Evolutionary conservation across 2,113 vertebrate genomes (phyloP).

Genomic region (Lepus americanus): DNA sequence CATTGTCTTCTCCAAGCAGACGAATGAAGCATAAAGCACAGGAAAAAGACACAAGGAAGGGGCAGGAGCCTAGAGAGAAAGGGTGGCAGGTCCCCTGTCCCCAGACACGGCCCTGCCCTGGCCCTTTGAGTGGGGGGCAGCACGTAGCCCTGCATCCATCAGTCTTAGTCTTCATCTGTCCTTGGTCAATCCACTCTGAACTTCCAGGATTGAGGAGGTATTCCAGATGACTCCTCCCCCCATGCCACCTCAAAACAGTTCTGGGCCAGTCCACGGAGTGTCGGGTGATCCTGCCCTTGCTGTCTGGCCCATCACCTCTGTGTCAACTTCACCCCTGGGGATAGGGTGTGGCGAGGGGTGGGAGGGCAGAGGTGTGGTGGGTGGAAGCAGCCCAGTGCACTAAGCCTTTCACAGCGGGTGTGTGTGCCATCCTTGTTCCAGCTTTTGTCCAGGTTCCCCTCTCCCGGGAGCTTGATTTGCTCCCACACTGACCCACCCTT

Average conservation of each 20-base stretch:
- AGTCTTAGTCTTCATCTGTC: background rate
- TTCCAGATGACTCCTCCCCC: background rate
- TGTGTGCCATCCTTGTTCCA: background rate
- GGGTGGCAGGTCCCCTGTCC: too few species aligned
- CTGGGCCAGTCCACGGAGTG: rapidly evolving
- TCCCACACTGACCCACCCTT: background rate
- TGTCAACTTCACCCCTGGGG: too few species aligned
- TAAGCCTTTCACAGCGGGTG: background rate
- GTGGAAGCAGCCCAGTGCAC: too few species aligned
- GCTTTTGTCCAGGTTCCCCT: background rate
- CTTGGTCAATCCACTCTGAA: background rate
- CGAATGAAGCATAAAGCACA: background rate
- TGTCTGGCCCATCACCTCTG: background rate
- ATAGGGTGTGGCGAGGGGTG: background rate
- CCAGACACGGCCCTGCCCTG: background rate
- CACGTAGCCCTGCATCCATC: background rate
- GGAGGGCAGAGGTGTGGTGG: background rate
- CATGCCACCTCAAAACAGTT: background rate
- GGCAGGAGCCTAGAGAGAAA: too few species aligned
- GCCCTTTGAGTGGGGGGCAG: rapidly evolving
- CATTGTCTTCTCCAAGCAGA: background rate
- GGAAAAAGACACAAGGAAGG: background rate
- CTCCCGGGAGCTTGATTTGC: too few species aligned
- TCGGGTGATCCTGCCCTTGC: background rate
- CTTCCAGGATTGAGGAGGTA: background rate